Evolutionary conservation across 2,797 vertebrate genomes (phyloP).

Genomic region (Hyperoplus lanceolatus): DNA sequence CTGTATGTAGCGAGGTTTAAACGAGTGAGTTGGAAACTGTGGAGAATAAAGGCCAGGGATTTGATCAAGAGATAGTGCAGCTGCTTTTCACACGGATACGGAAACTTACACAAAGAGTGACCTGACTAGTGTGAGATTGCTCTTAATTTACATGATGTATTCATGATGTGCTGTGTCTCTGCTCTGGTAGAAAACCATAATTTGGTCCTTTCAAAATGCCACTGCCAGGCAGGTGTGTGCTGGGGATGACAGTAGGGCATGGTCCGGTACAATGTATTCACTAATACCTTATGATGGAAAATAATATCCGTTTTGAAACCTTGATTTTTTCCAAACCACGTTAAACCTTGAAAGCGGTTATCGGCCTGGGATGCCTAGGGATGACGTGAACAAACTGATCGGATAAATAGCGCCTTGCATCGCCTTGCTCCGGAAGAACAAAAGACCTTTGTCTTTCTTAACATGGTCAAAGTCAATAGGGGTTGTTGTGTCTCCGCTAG

Average conservation of each 20-base stretch:
- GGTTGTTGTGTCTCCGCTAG: slow-evolving; percentile 51
- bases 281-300: no score
- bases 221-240: slow-evolving; percentile 31
- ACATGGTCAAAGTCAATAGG: slow-evolving; percentile 51
- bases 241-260: neutral
- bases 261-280: no score
- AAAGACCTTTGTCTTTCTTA: slow-evolving; percentile 59
- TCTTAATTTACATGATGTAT: neutral
- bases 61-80: slow-evolving; percentile 48
- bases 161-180: neutral
- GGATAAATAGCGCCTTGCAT: slow-evolving; percentile 38
- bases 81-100: slow-evolving; percentile 26
- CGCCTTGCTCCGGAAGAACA: slow-evolving; percentile 51
- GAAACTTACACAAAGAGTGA: slow-evolving; percentile 5
- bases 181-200: neutral
- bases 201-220: slow-evolving; percentile 10
- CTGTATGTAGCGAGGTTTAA: slow-evolving; percentile 2
- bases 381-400: slow-evolving; percentile 34
- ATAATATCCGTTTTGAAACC: no score
- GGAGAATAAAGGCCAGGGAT: slow-evolving; percentile 36
- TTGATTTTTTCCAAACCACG: no score
- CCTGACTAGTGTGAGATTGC: slow-evolving; percentile 5
- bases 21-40: slow-evolving; percentile 4
- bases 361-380: neutral
- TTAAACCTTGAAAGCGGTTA: no score